Conservation (phyloP, 2,888 invertebrate species). For the Agrotis segetum region DNA sequence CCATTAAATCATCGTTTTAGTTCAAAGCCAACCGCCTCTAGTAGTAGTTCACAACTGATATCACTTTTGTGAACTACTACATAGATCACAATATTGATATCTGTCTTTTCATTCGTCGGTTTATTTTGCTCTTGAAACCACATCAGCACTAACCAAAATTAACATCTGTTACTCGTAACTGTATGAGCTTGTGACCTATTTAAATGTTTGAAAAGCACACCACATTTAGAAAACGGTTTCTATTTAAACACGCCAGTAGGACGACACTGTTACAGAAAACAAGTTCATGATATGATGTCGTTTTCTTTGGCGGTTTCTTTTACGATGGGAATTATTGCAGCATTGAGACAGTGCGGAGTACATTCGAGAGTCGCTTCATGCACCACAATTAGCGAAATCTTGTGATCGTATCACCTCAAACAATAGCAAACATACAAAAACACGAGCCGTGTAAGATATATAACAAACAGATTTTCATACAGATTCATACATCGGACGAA, state of each 20-base stretch:
- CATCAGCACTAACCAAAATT: constrained; percentile 54
- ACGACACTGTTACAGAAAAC: constrained; percentile 58
- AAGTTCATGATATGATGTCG: constrained; percentile 54
- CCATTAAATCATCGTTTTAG: constrained; percentile 38
- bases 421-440: constrained; percentile 72
- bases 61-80: background rate
- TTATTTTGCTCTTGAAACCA: constrained; percentile 39
- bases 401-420: constrained; percentile 73
- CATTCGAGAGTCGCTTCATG: constrained; percentile 68
- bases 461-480: constrained; percentile 59
- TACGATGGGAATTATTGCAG: constrained; percentile 77
- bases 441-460: constrained; percentile 56
- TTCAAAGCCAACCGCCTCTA: constrained; percentile 31
- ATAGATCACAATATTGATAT: constrained; percentile 19
- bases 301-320: constrained; percentile 66
- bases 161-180: constrained; percentile 59
- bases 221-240: constrained; percentile 60
- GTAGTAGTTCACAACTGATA: background rate
- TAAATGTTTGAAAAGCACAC: constrained; percentile 54
- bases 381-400: constrained; percentile 79
- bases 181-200: constrained; percentile 58
- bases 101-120: constrained; percentile 12
- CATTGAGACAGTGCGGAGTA: constrained; percentile 72
- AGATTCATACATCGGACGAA: constrained; percentile 61
- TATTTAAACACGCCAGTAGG: constrained; percentile 43